A percentile compares a stretch with the other conserved stretches of the same genome.
Evolutionary conservation across 2,797 vertebrate genomes (phyloP).

Genomic region (Cossypha heuglini): DNA sequence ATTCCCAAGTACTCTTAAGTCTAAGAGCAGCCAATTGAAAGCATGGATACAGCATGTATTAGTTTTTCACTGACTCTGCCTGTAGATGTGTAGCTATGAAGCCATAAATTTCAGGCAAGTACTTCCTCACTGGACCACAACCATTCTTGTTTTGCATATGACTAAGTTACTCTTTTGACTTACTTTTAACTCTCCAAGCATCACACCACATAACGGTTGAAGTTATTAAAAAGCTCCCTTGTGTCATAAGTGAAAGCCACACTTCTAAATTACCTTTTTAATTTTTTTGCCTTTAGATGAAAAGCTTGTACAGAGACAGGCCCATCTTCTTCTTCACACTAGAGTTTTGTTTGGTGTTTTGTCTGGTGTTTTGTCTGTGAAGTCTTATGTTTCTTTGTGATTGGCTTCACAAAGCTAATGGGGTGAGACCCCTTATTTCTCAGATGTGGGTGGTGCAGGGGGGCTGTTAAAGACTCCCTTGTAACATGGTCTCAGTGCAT

Average conservation of each 20-base stretch:
- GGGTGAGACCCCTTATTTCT: background rate
- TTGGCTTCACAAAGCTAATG: background rate
- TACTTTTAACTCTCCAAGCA: background rate
- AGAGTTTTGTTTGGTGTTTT: background rate
- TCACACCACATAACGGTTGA: fast-evolving
- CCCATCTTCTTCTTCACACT: fast-evolving
- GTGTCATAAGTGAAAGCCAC: background rate
- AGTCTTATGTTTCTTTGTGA: background rate
- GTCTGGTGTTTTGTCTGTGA: background rate
- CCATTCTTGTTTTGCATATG: background rate
- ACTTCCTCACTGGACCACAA: background rate
- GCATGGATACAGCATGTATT: background rate
- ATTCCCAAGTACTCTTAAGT: background rate
- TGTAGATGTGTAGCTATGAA: background rate
- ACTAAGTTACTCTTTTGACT: background rate
- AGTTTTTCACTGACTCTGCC: background rate
- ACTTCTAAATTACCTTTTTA: background rate
- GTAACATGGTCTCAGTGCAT: background rate
- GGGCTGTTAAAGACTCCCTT: background rate
- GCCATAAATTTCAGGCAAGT: background rate
- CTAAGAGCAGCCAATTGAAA: background rate
- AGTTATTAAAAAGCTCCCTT: background rate
- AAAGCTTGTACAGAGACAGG: background rate
- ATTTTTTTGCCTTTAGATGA: background rate
- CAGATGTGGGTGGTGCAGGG: background rate